Evolutionary conservation across 2,888 invertebrate genomes (phyloP), one percentile per base, ranked within the genome.

Genomic region (Tubulanus polymorphus): DNA sequence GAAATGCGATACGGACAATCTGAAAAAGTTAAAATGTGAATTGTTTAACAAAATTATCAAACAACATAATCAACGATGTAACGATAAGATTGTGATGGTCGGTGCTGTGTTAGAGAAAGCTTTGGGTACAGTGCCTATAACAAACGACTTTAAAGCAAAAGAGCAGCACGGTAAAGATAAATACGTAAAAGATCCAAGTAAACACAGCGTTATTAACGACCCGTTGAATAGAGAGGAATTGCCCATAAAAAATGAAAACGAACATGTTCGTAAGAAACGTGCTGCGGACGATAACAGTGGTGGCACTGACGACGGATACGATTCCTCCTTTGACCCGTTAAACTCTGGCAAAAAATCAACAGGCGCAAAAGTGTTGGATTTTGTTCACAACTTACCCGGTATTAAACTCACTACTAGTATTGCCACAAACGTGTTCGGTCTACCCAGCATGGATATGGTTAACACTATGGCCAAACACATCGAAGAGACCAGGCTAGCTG

Each of bases 391-490:
- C 23, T 15, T 41, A 15, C 41, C 41, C 41, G 41, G 41, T 23
- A 41, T 20, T 41, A 41, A 41, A 41, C 5, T 41, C 18, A 15
- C 23, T 41, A 8, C 41, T 15, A 15, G 6, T 41, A 41, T 41
- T 20, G 41, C 41, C 41, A 41, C 41, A 5, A 15, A 15, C 41
- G 41, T 41, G 3, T 41, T 41, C 15, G 41, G 41, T 8, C 41
- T 41, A 15, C 41, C 41, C 41, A 41, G 41, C 41, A 41, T 41
- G 41, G 6, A 41, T 5, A 41, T 41, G 41, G 41, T 41, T 15
- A 41, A 41, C 18, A 41, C 41, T 5, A 15, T 41, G 5, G 41
- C 41, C 15, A 41, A 41, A 41, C 41, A 41, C 41, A 41, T 41
- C 5, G 41, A 41, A 5, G 23, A 8, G 6, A 23, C 23, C 6